Evolutionary conservation across 2,797 vertebrate species (phyloP), one percentile per base, ranked within the genome.

Genomic region (Merluccius polli): DNA sequence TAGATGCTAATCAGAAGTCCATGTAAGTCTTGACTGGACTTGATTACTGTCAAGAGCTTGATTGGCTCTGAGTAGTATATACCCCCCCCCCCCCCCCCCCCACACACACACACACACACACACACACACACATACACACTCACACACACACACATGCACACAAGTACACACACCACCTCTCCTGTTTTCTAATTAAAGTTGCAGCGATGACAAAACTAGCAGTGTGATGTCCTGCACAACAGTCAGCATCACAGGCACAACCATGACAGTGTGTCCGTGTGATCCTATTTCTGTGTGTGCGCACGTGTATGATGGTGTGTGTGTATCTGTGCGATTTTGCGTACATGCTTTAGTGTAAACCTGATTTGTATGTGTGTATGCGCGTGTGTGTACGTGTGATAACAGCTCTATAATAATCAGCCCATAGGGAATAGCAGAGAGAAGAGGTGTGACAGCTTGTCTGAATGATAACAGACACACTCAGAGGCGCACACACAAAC

Each of bases 401-500:
- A 89, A 86, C 80, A 79, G 81, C 87, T 89, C 83, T 88, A 87
- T 89, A 88, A 90, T 91, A 89, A 89, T 89, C 86, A 89, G 87
- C 88, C 88, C 80, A 83, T 77, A 80, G 83, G 87, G 89, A 90
- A 84, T 75, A 75, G 84, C 77, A 77, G 86, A 87, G 86, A 82
- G 88, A 79, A 81, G 81, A 85, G 81, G 86, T 83, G 86, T 89
- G 89, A 91, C 89, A 90, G 86, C 82, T 85, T 87, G 88, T 90
- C 88, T 79, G 73, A 81, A 83, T 89, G 80, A 81, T 82, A 87
- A 86, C 83, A 87, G 87, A 82, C 78, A 78, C 75, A 74, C 41
- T 79, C 77, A 80, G 32, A 79, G 77, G 81, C 75, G 29, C 24
- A 21, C 15, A 12, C 73, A 31, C 33, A 68, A 32, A n/a, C 73